Base-by-base conservation (phyloP, 1,140 invertebrate species). In the Bombus pyrosoma region DNA sequence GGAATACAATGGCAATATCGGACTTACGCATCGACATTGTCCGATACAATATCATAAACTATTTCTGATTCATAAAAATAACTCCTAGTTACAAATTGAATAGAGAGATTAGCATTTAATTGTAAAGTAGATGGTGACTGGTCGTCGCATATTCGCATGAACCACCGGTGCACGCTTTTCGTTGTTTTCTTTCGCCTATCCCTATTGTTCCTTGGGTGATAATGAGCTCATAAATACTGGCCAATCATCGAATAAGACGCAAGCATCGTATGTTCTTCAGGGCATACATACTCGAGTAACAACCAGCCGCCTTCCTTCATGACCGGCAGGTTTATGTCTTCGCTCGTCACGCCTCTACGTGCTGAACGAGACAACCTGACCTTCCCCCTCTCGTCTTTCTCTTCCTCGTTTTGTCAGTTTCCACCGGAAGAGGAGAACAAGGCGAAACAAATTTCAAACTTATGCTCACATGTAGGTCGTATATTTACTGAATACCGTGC, bases 181-280 rank as follows among this genome's bases (percentile, higher is more conserved):
- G n/a, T 59, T 15, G n/a, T 75, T 32, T 72, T 64, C 53, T 39
- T 47, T 1, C 12, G 28, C 32, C 37, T 39, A 80, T 12, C 53
- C 22, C 68, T 25, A 59, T 80, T 85, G 76, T 83, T 72, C 81
- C n/a, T 62, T 15, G 37, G 8, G 86, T 73, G 82, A 86, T 89
- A 89, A 89, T 89, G 82, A 87, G 76, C 82, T 85, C 82, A 75
- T 89, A 87, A 89, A 87, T 85, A 87, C 74, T 34, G n/a, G 41
- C 82, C 64, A 89, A 87, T 89, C 88, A 89, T 89, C 88, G 86
- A 71, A 75, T 47, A 74, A 34, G 74, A 13, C 83, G 34, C n/a
- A 75, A 57, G 62, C 74, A 73, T 32, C 66, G 76, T 80, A 62
- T 9, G 32, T 77, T 83, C 74, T 47, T 74, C 75, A 47, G 15